phyloP scores from a whole-genome alignment of 2,113 vertebrate species.

The Piaya cayana region DNA sequence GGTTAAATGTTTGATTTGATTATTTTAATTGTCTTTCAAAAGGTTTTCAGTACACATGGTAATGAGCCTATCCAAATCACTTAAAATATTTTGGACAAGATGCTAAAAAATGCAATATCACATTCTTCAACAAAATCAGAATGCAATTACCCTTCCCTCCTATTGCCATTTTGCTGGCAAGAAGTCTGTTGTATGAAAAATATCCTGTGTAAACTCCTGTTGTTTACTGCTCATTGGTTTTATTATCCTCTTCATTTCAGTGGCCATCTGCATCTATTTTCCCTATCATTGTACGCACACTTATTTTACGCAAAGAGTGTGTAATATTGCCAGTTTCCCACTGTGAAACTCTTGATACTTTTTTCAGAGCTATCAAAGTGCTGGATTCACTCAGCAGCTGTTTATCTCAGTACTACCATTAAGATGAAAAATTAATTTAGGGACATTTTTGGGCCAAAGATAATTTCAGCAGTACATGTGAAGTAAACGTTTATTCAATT shows the following conservation, averaged over 20 bases:
- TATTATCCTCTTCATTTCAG: not conserved
- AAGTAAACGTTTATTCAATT: constrained; percentile 39
- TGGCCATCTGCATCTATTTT: not conserved
- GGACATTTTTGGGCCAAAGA: not conserved
- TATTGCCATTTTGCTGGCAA: not conserved
- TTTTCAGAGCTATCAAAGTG: not conserved
- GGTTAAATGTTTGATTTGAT: not conserved
- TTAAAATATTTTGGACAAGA: not conserved
- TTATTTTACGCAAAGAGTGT: not conserved
- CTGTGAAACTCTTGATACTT: not conserved
- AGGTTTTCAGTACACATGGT: not conserved
- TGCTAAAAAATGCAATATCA: not conserved
- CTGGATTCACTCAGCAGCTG: not conserved
- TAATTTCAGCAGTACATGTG: not conserved
- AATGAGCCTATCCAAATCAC: not conserved
- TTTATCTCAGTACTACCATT: not conserved
- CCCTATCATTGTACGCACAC: not conserved
- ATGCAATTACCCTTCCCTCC: not conserved
- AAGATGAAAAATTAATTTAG: constrained; percentile 23
- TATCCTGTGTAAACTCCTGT: not conserved
- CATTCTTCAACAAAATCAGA: not conserved
- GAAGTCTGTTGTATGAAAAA: not conserved
- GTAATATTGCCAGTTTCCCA: not conserved
- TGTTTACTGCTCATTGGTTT: not conserved
- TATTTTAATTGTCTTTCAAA: constrained; percentile 6